Base-by-base conservation (phyloP, 2,888 invertebrate species). In the Spodoptera littoralis region DNA sequence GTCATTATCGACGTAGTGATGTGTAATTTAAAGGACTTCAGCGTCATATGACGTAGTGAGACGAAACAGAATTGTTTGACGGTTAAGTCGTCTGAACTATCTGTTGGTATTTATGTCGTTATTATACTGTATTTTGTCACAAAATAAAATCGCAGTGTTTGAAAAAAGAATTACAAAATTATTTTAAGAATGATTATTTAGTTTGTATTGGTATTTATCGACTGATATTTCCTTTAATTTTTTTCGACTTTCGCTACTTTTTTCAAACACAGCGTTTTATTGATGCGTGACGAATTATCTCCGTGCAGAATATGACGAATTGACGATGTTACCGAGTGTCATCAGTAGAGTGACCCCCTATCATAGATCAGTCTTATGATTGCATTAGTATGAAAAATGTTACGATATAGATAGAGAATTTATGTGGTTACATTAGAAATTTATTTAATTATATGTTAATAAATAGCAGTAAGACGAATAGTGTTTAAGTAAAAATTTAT, bases 351-450 rank as follows among this genome's bases (percentile, higher is more conserved):
- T 63, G 80, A 81, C 81, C 84, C 83, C 80, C 80, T 73, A 76
- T 80, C 76, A 76, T 87, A 84, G 82, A 79, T 83, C 87, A 87
- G 82, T 92, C 92, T 92, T 92, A 92, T 92, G 92, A 92, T 83
- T 80, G 87, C 84, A 84, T 88, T 90, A 89, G 88, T 80, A 81
- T 82, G 84, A 84, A 87, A 81, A 73, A 72, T 75, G 74, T 80
- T 91, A 80, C 65, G 59, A 72, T 55, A 51, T 82, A 91, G 89
- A 89, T 92, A 91, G 89, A 92, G 85, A 89, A 89, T 90, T 88
- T 88, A 91, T 88, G 90, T 90, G 89, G 90, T 91, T 90, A 86
- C 77, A 71, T 79, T 90, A 91, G 88, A 89, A 74, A 84, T 84
- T 89, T 88, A 89, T 88, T 89, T 87, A 83, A 87, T 81, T 80